Conservation (phyloP, 2,113 vertebrate genomes). For the Pituophis catenifer region DNA sequence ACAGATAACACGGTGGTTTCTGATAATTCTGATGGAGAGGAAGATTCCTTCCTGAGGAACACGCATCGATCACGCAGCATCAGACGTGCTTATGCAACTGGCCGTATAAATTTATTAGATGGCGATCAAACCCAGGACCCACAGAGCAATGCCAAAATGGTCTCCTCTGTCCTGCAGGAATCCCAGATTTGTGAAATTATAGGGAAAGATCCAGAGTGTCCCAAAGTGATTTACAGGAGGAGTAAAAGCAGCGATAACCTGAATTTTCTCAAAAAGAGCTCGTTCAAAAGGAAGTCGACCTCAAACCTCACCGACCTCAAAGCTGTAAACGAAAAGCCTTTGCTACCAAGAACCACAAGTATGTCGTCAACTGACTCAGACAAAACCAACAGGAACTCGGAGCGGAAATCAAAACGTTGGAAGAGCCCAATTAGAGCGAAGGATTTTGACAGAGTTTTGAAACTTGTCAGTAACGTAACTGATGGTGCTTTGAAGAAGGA, state of each 20-base stretch:
- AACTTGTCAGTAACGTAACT: slow-evolving; percentile 81
- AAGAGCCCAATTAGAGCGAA: slow-evolving; percentile 77
- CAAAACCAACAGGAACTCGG: slow-evolving; percentile 47
- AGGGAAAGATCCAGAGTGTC: slow-evolving; percentile 64
- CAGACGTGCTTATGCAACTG: slow-evolving; percentile 84
- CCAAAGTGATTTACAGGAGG: slow-evolving; percentile 71
- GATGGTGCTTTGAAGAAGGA: slow-evolving; percentile 75
- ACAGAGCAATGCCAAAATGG: slow-evolving; percentile 28
- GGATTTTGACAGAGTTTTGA: slow-evolving; percentile 79
- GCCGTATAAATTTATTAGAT: slow-evolving; percentile 85
- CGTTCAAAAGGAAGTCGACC: slow-evolving; percentile 82
- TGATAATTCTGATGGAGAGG: slow-evolving; percentile 72
- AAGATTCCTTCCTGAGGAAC: slow-evolving; percentile 79
- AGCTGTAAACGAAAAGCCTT: slow-evolving; percentile 50
- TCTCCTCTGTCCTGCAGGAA: slow-evolving; percentile 16
- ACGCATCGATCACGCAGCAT: slow-evolving; percentile 88
- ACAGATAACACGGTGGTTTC: slow-evolving; percentile 60
- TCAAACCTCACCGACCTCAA: slow-evolving; percentile 67
- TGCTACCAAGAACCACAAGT: slow-evolving; percentile 72
- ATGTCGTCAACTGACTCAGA: slow-evolving; percentile 71
- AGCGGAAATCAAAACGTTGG: slow-evolving; percentile 67
- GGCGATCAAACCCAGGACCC: slow-evolving; percentile 45
- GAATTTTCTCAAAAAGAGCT: slow-evolving; percentile 79
- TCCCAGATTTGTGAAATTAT: slow-evolving; percentile 58
- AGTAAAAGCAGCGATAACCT: slow-evolving; percentile 91